A percentile compares a stretch with the other conserved stretches of the same genome.
phyloP scores from a whole-genome alignment of 2,888 invertebrate genomes.

The Eustalomyia histrio region DNA sequence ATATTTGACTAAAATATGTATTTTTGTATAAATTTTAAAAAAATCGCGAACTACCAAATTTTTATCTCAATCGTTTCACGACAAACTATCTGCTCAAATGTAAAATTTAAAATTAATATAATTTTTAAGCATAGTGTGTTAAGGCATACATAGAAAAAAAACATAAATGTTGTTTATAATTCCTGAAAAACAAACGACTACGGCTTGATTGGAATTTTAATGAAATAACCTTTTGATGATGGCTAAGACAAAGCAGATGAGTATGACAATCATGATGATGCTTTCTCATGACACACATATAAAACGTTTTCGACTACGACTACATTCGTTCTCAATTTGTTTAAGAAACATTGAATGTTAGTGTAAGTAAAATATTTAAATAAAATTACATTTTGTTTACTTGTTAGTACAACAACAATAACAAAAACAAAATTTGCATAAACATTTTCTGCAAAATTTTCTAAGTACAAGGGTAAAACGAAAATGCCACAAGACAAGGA shows the following conservation, averaged over 20 bases:
- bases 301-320: background rate
- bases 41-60: too few relatives aligned
- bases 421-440: conserved; percentile 46
- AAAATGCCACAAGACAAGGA: conserved; percentile 43
- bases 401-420: conserved; percentile 13
- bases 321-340: conserved; percentile 20
- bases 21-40: too few relatives aligned
- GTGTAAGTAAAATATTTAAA: conserved; percentile 61
- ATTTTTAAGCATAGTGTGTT: too few relatives aligned
- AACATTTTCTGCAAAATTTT: conserved; percentile 39
- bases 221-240: conserved; percentile 38
- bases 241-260: background rate
- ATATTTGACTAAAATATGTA: too few relatives aligned
- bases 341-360: conserved; percentile 47
- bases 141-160: too few relatives aligned
- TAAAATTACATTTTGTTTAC: conserved; percentile 59
- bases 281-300: background rate
- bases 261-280: conserved; percentile 13
- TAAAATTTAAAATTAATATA: too few relatives aligned
- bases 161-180: background rate
- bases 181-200: conserved; percentile 39
- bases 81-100: too few relatives aligned
- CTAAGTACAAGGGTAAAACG: background rate
- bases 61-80: too few relatives aligned
- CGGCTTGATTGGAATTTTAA: conserved; percentile 58